phyloP scores from a whole-genome alignment of 2,797 vertebrate species.

The Gobionotothen gibberifrons region DNA sequence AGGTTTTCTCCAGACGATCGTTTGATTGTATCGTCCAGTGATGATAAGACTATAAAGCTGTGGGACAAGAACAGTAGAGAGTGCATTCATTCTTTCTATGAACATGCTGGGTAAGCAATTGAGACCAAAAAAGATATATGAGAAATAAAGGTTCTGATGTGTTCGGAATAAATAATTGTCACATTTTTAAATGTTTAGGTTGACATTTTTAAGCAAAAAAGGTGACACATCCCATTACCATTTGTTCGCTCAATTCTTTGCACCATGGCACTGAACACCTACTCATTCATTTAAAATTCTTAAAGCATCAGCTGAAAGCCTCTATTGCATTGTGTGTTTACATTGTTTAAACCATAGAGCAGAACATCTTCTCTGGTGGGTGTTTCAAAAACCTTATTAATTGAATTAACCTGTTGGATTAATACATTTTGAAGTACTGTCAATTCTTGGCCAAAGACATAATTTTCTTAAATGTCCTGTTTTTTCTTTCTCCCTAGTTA shows the following conservation, averaged over 20 bases:
- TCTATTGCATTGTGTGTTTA: background rate
- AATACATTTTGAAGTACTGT: background rate
- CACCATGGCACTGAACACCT: background rate
- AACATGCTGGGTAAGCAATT: conserved; percentile 90
- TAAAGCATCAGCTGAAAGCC: conserved; percentile 2
- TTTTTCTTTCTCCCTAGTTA: conserved; percentile 80
- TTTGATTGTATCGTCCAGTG: conserved; percentile 93
- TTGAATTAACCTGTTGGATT: background rate
- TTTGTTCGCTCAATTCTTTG: background rate
- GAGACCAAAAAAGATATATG: background rate
- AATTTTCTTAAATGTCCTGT: background rate
- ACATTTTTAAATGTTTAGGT: background rate
- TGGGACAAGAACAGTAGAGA: conserved; percentile 97
- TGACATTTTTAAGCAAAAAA: background rate
- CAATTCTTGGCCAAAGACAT: background rate
- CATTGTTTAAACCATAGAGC: background rate
- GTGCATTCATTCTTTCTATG: conserved; percentile 94
- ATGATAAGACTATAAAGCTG: conserved; percentile 95
- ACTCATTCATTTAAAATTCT: background rate
- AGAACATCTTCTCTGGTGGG: background rate
- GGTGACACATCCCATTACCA: background rate
- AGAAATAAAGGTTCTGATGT: conserved; percentile 1
- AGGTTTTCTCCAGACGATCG: conserved; percentile 97
- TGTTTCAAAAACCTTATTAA: background rate
- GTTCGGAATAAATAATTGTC: background rate